A percentile compares a stretch with the other conserved stretches of the same genome.
Conservation (phyloP, 2,888 invertebrate species). For the Volucella bombylans region DNA sequence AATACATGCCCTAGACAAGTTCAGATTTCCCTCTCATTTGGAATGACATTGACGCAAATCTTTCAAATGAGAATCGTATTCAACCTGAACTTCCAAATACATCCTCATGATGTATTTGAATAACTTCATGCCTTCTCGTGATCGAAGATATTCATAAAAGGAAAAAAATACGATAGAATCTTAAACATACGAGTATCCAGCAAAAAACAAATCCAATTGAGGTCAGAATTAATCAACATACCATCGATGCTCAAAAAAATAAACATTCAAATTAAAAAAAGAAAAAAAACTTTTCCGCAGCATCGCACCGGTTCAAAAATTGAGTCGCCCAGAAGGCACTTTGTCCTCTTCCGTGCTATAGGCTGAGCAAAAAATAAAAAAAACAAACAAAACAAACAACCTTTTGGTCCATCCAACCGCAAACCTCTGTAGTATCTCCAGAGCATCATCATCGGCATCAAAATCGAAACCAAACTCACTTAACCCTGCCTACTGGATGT, state of each 20-base stretch:
- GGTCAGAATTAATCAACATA: constrained; percentile 30
- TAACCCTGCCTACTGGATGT: background rate
- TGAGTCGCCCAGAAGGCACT: constrained; percentile 40
- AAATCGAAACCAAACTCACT: constrained; percentile 69
- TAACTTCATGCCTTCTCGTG: constrained; percentile 1
- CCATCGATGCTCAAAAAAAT: constrained; percentile 31
- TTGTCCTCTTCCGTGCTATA: constrained; percentile 18
- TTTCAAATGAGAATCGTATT: too few species aligned
- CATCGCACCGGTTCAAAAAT: constrained; percentile 11
- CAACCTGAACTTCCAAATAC: background rate
- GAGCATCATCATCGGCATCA: constrained; percentile 18
- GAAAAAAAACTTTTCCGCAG: background rate
- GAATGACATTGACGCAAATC: too few species aligned
- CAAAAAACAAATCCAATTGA: constrained; percentile 31
- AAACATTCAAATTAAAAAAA: background rate
- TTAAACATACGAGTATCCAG: background rate
- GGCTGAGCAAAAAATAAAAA: constrained; percentile 5
- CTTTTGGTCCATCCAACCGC: background rate
- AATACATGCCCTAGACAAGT: too few species aligned
- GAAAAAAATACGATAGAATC: background rate
- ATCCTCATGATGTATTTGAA: background rate
- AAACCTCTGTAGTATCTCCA: constrained; percentile 19
- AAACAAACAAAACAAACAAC: background rate
- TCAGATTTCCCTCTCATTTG: too few species aligned
- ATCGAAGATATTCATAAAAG: constrained; percentile 1